Conservation (phyloP, 2,113 vertebrate genomes). For the Ictalurus furcatus region DNA sequence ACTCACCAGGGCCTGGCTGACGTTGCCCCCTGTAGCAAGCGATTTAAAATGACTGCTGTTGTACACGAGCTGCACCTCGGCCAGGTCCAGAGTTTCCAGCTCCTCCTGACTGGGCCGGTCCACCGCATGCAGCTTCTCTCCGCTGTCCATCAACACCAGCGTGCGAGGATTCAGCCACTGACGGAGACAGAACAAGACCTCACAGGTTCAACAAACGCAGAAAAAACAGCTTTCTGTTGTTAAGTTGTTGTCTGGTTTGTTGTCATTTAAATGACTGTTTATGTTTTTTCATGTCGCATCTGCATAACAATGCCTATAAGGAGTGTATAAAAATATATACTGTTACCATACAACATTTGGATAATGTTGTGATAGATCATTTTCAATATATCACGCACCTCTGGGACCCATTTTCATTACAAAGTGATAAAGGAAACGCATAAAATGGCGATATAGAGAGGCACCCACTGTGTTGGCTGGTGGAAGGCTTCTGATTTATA, state of each 20-base stretch:
- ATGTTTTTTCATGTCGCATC: not conserved
- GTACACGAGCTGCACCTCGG: conserved; percentile 93
- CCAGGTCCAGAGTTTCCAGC: conserved; percentile 88
- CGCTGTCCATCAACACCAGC: conserved; percentile 88
- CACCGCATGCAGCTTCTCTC: conserved; percentile 91
- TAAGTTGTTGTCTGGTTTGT: not conserved
- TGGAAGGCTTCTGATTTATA: not conserved
- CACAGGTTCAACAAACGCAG: not conserved
- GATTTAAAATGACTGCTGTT: conserved; percentile 99
- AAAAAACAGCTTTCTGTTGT: not conserved
- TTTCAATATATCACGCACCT: not conserved
- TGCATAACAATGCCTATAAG: not conserved
- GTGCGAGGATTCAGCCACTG: conserved; percentile 97
- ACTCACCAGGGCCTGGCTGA: conserved; percentile 82
- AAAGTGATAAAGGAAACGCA: not conserved
- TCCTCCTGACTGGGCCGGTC: conserved; percentile 92
- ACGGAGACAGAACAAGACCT: not conserved
- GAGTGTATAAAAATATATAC: not conserved
- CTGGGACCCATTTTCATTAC: not conserved
- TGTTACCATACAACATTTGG: not conserved
- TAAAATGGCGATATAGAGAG: not conserved
- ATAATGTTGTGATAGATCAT: not conserved
- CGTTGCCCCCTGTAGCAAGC: conserved; percentile 92
- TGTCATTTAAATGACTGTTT: not conserved
- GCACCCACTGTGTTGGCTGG: not conserved